A percentile compares a stretch with the other conserved stretches of the same genome.
Conservation (phyloP, 2,888 invertebrate species). For the Drosophila acutilabella region DNA sequence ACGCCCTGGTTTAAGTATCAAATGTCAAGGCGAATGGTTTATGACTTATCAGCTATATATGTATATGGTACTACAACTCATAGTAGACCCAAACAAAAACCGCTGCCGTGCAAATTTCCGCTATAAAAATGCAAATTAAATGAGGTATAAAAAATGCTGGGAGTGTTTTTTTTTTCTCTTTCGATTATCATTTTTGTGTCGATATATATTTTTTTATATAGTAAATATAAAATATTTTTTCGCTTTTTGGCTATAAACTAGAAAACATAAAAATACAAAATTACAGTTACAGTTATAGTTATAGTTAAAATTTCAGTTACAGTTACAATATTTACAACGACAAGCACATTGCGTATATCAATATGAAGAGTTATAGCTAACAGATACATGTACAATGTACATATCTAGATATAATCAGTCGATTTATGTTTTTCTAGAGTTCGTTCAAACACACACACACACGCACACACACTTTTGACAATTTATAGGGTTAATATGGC, state of each 20-base stretch:
- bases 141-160: slow-evolving; percentile 38
- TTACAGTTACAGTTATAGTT: slow-evolving; percentile 11
- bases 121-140: slow-evolving; percentile 62
- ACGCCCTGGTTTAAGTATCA: slow-evolving; percentile 49
- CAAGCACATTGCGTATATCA: slow-evolving; percentile 49
- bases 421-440: slow-evolving; percentile 61
- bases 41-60: slow-evolving; percentile 61
- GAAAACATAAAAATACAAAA: slow-evolving; percentile 71
- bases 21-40: slow-evolving; percentile 65
- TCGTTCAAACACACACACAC: slow-evolving; percentile 30
- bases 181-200: slow-evolving; percentile 61
- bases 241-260: slow-evolving; percentile 71
- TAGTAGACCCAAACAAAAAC: slow-evolving; percentile 18
- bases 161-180: slow-evolving; percentile 34
- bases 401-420: slow-evolving; percentile 75
- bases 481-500: slow-evolving; percentile 75
- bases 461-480: slow-evolving; percentile 34
- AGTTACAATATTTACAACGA: slow-evolving; percentile 69
- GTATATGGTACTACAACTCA: slow-evolving; percentile 15
- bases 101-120: slow-evolving; percentile 60
- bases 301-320: slow-evolving; percentile 24
- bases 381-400: slow-evolving; percentile 51
- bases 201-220: slow-evolving; percentile 27
- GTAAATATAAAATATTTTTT: slow-evolving; percentile 37
- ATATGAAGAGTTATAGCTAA: slow-evolving; percentile 57